These are phyloP conservation scores for Oceanodroma leucorhoa DNA, from an alignment of 2,797 vertebrate genomes.

Conservation along the genomic window DNA sequence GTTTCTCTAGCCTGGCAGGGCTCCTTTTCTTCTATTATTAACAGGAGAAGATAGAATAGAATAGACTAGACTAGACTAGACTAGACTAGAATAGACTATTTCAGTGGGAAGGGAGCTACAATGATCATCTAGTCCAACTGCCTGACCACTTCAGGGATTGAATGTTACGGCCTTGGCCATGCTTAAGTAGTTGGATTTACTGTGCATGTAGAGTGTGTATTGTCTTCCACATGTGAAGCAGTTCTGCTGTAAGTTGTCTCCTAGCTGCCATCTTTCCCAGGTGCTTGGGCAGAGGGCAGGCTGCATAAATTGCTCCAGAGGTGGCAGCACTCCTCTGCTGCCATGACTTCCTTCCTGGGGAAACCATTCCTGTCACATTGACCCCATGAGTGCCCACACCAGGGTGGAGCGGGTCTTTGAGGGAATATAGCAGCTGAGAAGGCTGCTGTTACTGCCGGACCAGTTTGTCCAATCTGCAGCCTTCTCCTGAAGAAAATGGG, in stretches of 20 bases:
- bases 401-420: not conserved
- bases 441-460: not conserved
- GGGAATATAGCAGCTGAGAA: not conserved
- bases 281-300: not conserved
- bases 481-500: not conserved
- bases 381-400: not conserved
- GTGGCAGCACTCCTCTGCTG: not conserved
- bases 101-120: no score
- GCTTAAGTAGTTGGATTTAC: not conserved
- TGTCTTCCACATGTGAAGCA: not conserved
- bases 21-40: not conserved
- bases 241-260: not conserved
- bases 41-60: not conserved
- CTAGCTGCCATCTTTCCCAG: not conserved
- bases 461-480: not conserved
- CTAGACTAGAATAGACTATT: no score
- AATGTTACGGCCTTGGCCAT: not conserved
- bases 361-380: not conserved
- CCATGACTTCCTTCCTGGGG: not conserved
- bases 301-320: not conserved
- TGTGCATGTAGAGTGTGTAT: not conserved
- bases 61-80: no score
- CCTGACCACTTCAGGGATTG: no score
- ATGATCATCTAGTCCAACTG: no score
- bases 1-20: not conserved